Evolutionary conservation across 2,113 vertebrate species (phyloP).

Genomic region (Guaruba guarouba): DNA sequence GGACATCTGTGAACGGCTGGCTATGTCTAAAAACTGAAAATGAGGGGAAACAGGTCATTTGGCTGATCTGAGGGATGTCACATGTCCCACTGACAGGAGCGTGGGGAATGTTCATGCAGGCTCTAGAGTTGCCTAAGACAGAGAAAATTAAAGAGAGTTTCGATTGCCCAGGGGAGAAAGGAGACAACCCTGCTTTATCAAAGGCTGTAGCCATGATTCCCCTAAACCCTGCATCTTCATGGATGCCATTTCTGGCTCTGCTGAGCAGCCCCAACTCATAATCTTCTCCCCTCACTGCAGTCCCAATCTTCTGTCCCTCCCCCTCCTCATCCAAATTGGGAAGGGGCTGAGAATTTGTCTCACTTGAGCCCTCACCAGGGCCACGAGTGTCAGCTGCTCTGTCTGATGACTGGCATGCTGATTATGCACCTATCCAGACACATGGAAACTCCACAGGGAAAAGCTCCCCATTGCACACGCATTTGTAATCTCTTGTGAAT

Average conservation of each 20-base stretch:
- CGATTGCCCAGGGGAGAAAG: not conserved
- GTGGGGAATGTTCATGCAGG: not conserved
- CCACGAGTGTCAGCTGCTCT: constrained; percentile 62
- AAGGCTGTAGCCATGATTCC: not conserved
- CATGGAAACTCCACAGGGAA: constrained; percentile 49
- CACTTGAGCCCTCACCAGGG: not conserved
- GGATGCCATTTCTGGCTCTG: not conserved
- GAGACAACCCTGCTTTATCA: not conserved
- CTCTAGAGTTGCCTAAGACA: not conserved
- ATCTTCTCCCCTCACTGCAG: accelerated
- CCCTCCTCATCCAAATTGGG: not conserved
- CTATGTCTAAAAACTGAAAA: not conserved
- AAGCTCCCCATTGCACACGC: constrained; percentile 51
- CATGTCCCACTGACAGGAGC: accelerated
- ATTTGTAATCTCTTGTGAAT: constrained; percentile 67
- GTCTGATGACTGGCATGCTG: constrained; percentile 49
- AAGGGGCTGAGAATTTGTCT: constrained; percentile 28
- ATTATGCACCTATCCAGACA: constrained; percentile 70
- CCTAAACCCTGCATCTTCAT: not conserved
- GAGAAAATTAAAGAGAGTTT: not conserved
- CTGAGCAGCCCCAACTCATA: not conserved
- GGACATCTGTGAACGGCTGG: not conserved
- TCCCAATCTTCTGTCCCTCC: not conserved
- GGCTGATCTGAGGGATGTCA: not conserved
- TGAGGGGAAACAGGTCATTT: not conserved